These are phyloP conservation scores for Larimichthys crocea DNA, from an alignment of 2,113 vertebrate genomes.

Conservation along the genomic window DNA sequence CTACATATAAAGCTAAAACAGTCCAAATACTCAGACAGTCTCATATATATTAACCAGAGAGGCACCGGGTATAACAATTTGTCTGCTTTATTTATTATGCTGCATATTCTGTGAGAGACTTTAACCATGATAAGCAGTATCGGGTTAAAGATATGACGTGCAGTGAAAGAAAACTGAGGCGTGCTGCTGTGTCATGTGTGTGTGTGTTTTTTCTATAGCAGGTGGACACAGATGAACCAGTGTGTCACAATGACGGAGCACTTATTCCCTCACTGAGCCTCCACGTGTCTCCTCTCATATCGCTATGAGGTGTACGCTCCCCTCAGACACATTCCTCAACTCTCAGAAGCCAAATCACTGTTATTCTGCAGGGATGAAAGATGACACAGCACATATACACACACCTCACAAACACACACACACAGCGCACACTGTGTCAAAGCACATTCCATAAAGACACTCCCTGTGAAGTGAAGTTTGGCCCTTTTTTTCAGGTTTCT, in stretches of 20 bases:
- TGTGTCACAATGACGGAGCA: conserved; percentile 81
- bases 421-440: conserved; percentile 12
- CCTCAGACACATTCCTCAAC: conserved; percentile 68
- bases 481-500: conserved; percentile 1
- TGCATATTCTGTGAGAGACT: conserved; percentile 13
- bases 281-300: conserved; percentile 67
- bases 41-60: conserved; percentile 18
- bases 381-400: conserved; percentile 3
- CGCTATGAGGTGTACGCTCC: conserved; percentile 27
- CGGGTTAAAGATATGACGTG: conserved; percentile 6
- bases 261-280: conserved; percentile 65
- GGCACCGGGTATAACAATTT: not conserved
- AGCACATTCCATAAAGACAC: not conserved
- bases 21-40: conserved; percentile 2
- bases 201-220: conserved; percentile 56
- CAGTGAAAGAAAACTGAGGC: conserved; percentile 29
- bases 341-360: conserved; percentile 55
- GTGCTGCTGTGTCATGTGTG: conserved; percentile 54
- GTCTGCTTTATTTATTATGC: not conserved
- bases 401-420: conserved; percentile 11
- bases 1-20: not conserved
- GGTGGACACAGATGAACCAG: conserved; percentile 78
- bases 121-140: not conserved
- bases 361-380: conserved; percentile 28
- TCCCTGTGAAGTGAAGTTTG: not conserved